phyloP scores from a whole-genome alignment of 2,888 invertebrate genomes.

The Athalia circularis region DNA sequence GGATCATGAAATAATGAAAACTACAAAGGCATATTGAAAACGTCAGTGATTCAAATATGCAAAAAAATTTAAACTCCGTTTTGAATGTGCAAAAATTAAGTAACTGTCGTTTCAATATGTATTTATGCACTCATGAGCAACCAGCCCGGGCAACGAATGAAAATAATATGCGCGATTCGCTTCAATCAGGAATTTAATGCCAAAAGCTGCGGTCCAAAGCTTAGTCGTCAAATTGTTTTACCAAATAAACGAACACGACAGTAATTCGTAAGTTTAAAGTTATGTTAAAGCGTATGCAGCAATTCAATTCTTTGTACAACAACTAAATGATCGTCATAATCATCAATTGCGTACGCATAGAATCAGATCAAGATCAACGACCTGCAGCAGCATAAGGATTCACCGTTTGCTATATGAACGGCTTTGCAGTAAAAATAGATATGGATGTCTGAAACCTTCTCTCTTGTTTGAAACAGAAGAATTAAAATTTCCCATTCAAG shows the following conservation, averaged over 20 bases:
- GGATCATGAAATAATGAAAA: too few species aligned
- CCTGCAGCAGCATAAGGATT: slow-evolving; percentile 3
- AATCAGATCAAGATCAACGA: slow-evolving; percentile 32
- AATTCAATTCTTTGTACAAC: not conserved
- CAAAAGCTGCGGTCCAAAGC: not conserved
- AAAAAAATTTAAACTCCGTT: not conserved
- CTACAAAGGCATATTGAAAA: too few species aligned
- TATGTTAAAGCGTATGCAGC: not conserved
- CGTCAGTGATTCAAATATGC: not conserved
- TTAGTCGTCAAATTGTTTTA: not conserved
- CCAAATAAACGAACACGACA: not conserved
- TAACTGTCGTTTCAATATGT: not conserved
- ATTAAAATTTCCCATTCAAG: too few species aligned
- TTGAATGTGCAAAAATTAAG: not conserved
- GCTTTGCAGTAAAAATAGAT: slow-evolving; percentile 8
- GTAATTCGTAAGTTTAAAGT: not conserved
- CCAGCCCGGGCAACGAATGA: not conserved
- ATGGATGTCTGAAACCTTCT: not conserved
- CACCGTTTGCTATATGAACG: slow-evolving; percentile 1
- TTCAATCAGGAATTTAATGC: not conserved
- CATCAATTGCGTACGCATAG: slow-evolving; percentile 8
- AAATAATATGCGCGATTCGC: not conserved
- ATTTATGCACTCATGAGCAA: not conserved
- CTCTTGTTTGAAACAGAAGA: too few species aligned
- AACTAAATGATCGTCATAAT: not conserved